Base-by-base conservation (phyloP, 2,797 vertebrate genomes). In the Sebastiscus tertius region DNA sequence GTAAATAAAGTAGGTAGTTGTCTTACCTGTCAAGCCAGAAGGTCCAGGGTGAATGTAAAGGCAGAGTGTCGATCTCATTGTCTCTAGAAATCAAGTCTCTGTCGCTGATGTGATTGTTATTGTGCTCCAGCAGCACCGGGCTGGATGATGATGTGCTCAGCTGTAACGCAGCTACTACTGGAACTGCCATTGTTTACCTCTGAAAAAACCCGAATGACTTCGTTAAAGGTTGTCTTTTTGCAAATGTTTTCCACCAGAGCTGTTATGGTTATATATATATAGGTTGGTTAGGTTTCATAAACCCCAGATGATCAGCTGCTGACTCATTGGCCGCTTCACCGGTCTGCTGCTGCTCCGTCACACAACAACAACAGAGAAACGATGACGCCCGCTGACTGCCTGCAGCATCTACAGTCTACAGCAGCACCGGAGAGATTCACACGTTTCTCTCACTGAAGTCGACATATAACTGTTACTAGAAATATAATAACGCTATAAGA, bases 11-110 rank as follows among this genome's bases (percentile, higher is more conserved):
- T 1, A 20, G 33, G 4, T 18, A 6, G n/a, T 3, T 3, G 56
- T 72, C 95, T 93, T 95, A 99, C 98, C 96, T 96, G 91, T 99
- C 98, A 12, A 98, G 96, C 97, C 98, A 99, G 93, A 98, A 99
- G 67, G 97, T 99, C 98, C 98, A 99, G 0, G 97, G 95, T 61
- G 98, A 98, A 87, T 97, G 96, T 14, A 98, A 95, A 18, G 96
- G 97, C 80, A 98, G 93, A 5, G 88, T 93, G 70, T 93, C 91
- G 68, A 78, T 89, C 31, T 95, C 94, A 33, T 75, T 81, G 82
- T 83, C 61, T 49, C 75, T 89, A 12, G 93, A 84, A 77, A 95
- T 91, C 81, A 96, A 79, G 82, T 95, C 93, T 74, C 66, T 93
- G 83, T 95, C 94, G 75, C 87, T 92, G 76, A 94, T 92, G 75